Evolutionary conservation across 2,888 invertebrate genomes (phyloP).

Genomic region (Himalopsyche anomala): DNA sequence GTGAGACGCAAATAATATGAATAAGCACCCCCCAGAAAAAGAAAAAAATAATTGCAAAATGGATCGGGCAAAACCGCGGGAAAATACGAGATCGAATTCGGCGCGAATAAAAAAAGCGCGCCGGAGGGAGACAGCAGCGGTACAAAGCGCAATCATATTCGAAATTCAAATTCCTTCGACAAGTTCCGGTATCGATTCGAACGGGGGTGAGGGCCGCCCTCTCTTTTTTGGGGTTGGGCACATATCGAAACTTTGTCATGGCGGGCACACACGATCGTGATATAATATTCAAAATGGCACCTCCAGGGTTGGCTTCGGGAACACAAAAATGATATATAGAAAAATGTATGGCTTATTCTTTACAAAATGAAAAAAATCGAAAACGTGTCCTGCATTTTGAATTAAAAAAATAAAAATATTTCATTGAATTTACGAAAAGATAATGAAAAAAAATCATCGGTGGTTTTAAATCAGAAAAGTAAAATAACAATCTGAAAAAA

Average conservation of each 20-base stretch:
- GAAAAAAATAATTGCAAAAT: conserved; percentile 37
- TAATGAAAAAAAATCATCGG: too few relatives aligned
- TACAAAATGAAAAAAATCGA: too few relatives aligned
- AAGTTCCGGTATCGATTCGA: conserved; percentile 57
- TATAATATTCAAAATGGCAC: conserved; percentile 64
- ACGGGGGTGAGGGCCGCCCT: conserved; percentile 31
- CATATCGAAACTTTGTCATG: conserved; percentile 45
- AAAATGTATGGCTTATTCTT: too few relatives aligned
- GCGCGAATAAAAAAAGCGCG: conserved; percentile 10
- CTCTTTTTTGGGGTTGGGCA: not conserved
- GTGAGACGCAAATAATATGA: conserved; percentile 9
- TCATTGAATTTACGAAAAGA: too few relatives aligned
- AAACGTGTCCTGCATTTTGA: too few relatives aligned
- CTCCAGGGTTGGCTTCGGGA: conserved; percentile 45
- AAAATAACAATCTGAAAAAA: too few relatives aligned
- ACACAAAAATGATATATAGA: not conserved
- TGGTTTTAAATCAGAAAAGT: too few relatives aligned
- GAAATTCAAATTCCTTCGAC: conserved; percentile 55
- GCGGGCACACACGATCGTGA: conserved; percentile 52
- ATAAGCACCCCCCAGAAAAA: not conserved
- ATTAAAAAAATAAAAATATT: too few relatives aligned
- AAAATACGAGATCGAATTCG: conserved; percentile 30
- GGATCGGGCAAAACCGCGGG: conserved; percentile 31
- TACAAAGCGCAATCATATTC: conserved; percentile 51
- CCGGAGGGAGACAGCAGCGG: conserved; percentile 3